phyloP scores from a whole-genome alignment of 2,113 vertebrate genomes.

The Chaetorhynchus papuensis region DNA sequence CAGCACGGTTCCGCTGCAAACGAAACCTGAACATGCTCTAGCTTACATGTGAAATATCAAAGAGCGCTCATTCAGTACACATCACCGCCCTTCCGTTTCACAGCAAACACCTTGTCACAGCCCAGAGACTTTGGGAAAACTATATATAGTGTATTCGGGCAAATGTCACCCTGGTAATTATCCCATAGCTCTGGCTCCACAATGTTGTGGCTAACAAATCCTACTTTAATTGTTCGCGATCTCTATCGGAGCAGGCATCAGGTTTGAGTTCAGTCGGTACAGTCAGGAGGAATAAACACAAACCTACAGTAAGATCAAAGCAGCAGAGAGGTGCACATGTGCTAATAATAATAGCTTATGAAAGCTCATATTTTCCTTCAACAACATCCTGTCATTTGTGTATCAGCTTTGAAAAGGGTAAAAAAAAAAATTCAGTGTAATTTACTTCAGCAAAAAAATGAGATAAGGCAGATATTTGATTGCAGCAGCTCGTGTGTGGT shows the following conservation, averaged over 20 bases:
- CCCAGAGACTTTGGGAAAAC: slow-evolving; percentile 43
- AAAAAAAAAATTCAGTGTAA: slow-evolving; percentile 14
- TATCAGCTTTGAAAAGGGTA: slow-evolving; percentile 60
- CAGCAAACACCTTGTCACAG: slow-evolving; percentile 57
- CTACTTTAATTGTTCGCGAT: slow-evolving; percentile 25
- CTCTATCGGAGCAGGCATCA: slow-evolving; percentile 3
- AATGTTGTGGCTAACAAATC: slow-evolving; percentile 36
- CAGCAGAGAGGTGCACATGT: slow-evolving; percentile 43
- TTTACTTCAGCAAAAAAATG: slow-evolving; percentile 20
- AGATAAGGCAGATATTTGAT: slow-evolving; percentile 28
- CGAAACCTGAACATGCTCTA: slow-evolving; percentile 7
- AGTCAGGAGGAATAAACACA: slow-evolving; percentile 50
- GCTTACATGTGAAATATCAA: slow-evolving; percentile 50
- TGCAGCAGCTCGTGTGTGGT: slow-evolving; percentile 40
- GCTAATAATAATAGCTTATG: slow-evolving; percentile 66
- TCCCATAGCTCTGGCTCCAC: not conserved
- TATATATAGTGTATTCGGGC: not conserved
- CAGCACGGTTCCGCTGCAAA: slow-evolving; percentile 17
- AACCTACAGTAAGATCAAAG: slow-evolving; percentile 65
- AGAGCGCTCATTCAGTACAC: slow-evolving; percentile 8
- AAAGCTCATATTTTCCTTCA: slow-evolving; percentile 74
- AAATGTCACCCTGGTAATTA: not conserved
- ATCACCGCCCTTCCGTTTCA: slow-evolving; percentile 60
- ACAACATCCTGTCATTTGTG: slow-evolving; percentile 76
- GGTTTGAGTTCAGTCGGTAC: not conserved